phyloP scores from a whole-genome alignment of 2,113 vertebrate species.

The Microtus pennsylvanicus region DNA sequence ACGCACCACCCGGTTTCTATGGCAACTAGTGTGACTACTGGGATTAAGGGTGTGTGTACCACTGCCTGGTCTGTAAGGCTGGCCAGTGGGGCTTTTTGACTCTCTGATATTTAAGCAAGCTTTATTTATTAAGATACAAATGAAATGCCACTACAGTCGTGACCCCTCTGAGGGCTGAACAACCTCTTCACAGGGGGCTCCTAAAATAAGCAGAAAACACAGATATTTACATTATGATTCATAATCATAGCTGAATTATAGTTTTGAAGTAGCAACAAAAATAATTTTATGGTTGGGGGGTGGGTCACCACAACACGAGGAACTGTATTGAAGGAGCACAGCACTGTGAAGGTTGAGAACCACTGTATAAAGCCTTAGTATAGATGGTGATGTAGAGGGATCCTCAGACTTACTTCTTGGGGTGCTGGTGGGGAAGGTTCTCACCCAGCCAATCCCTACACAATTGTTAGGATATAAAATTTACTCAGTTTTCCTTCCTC shows the following conservation, averaged over 20 bases:
- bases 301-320: not conserved
- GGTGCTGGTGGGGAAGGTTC: not conserved
- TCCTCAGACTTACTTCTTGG: not conserved
- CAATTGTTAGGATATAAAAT: not conserved
- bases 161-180: not conserved
- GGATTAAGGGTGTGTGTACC: too few relatives aligned
- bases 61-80: too few relatives aligned
- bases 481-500: slow-evolving; percentile 1
- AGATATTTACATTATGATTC: not conserved
- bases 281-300: not conserved
- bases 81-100: too few relatives aligned
- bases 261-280: not conserved
- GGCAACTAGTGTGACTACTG: too few relatives aligned
- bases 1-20: too few relatives aligned
- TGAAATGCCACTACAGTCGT: too few relatives aligned
- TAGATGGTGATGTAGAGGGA: not conserved
- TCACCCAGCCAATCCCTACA: not conserved
- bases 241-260: not conserved
- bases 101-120: too few relatives aligned
- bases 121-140: too few relatives aligned
- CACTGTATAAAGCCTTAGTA: not conserved
- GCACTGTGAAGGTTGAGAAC: not conserved
- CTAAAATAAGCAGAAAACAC: not conserved
- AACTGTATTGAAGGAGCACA: not conserved
- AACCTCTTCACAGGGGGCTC: not conserved